Evolutionary conservation across 2,888 invertebrate genomes (phyloP).

Genomic region (Ctenicera cuprea): DNA sequence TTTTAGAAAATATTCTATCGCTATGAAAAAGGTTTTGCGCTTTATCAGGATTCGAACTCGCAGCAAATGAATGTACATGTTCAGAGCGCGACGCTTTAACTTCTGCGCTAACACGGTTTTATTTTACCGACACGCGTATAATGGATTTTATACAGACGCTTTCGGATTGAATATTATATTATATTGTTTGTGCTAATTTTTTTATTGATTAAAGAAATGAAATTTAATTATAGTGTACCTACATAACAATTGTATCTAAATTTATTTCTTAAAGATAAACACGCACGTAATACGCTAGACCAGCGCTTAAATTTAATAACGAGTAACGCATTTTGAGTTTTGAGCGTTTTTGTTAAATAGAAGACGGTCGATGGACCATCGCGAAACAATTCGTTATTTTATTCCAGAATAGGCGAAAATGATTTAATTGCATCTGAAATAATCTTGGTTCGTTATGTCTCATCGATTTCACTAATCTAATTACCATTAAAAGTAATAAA

Average conservation of each 20-base stretch:
- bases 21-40: background rate
- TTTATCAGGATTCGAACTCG: conserved; percentile 6
- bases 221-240: conserved; percentile 8
- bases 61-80: conserved; percentile 5
- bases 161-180: background rate
- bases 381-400: too few species aligned
- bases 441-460: too few species aligned
- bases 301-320: background rate
- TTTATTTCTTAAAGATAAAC: too few species aligned
- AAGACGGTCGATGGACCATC: too few species aligned
- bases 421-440: too few species aligned
- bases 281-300: too few species aligned
- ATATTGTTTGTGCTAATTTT: too few species aligned
- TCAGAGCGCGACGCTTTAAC: conserved; percentile 1
- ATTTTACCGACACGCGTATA: background rate
- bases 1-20: too few species aligned
- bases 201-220: conserved; percentile 1
- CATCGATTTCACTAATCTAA: too few species aligned
- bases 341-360: background rate
- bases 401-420: too few species aligned
- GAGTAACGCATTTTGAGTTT: conserved; percentile 2
- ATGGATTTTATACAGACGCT: conserved; percentile 10
- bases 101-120: conserved; percentile 6
- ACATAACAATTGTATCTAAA: too few species aligned
- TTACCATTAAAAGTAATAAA: too few species aligned